Evolutionary conservation across 2,797 vertebrate species (phyloP).

Genomic region (Apogon talboti): DNA sequence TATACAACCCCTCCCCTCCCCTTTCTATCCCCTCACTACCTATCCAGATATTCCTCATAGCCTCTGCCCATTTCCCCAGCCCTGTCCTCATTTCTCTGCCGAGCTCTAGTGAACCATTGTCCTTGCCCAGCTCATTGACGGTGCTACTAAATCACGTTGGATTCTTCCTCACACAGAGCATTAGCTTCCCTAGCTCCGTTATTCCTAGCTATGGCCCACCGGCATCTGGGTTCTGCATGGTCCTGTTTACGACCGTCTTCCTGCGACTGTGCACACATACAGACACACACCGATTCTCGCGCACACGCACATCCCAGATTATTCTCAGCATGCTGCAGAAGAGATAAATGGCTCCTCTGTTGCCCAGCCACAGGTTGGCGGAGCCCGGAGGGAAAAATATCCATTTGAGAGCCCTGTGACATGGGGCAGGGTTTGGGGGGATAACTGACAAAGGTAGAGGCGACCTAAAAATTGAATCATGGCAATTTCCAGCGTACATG

Average conservation of each 20-base stretch:
- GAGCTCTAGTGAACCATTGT: slow-evolving; percentile 77
- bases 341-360: slow-evolving; percentile 76
- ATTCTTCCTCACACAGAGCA: slow-evolving; percentile 63
- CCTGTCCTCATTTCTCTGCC: slow-evolving; percentile 73
- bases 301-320: slow-evolving; percentile 65
- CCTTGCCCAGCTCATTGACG: slow-evolving; percentile 70
- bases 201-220: slow-evolving; percentile 64
- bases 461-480: slow-evolving; percentile 54
- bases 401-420: slow-evolving; percentile 63
- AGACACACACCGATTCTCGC: slow-evolving; percentile 47
- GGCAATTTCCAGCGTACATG: slow-evolving; percentile 47
- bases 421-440: slow-evolving; percentile 50
- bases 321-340: slow-evolving; percentile 73
- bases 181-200: slow-evolving; percentile 68
- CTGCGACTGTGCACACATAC: slow-evolving; percentile 23
- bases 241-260: slow-evolving; percentile 64
- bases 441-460: slow-evolving; percentile 59
- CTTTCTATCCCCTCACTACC: slow-evolving; percentile 52
- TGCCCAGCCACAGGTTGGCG: slow-evolving; percentile 69
- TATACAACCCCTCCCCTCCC: slow-evolving; percentile 56
- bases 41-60: slow-evolving; percentile 62
- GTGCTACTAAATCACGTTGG: slow-evolving; percentile 72
- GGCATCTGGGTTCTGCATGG: slow-evolving; percentile 59
- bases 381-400: slow-evolving; percentile 66
- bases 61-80: slow-evolving; percentile 61